Percentiles rank a stretch among this genome's conserved stretches.
phyloP scores from a whole-genome alignment of 2,113 vertebrate genomes.

The Thryonomys swinderianus region DNA sequence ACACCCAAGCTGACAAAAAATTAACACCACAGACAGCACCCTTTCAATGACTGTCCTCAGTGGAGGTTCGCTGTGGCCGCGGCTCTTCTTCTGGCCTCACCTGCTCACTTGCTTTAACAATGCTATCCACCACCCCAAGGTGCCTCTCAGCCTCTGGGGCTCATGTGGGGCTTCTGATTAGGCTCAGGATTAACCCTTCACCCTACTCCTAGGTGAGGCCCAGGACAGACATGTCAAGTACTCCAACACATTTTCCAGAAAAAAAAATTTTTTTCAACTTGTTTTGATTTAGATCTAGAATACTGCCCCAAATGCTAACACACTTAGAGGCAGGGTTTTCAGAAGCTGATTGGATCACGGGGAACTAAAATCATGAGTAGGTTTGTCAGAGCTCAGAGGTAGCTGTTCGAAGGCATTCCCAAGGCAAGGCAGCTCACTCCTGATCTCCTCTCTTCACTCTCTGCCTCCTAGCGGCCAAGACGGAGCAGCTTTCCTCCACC shows the following conservation, averaged over 20 bases:
- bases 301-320: not conserved
- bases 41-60: not conserved
- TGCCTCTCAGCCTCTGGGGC: not conserved
- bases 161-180: not conserved
- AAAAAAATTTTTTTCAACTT: not conserved
- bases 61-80: not conserved
- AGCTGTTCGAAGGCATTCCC: not conserved
- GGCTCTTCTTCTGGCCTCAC: not conserved
- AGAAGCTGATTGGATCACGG: not conserved
- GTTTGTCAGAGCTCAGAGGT: not conserved
- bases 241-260: not conserved
- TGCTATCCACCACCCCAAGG: too few relatives aligned
- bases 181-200: not conserved
- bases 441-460: not conserved
- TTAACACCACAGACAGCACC: not conserved
- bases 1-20: conserved; percentile 1
- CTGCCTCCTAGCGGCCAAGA: not conserved
- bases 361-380: not conserved
- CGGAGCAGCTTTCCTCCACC: not conserved
- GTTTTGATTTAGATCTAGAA: not conserved
- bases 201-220: not conserved
- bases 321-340: not conserved
- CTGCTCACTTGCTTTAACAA: not conserved
- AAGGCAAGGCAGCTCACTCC: not conserved
- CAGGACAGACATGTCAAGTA: not conserved